Evolutionary conservation across 2,888 invertebrate genomes (phyloP).

Genomic region (Cyaniris semiargus): DNA sequence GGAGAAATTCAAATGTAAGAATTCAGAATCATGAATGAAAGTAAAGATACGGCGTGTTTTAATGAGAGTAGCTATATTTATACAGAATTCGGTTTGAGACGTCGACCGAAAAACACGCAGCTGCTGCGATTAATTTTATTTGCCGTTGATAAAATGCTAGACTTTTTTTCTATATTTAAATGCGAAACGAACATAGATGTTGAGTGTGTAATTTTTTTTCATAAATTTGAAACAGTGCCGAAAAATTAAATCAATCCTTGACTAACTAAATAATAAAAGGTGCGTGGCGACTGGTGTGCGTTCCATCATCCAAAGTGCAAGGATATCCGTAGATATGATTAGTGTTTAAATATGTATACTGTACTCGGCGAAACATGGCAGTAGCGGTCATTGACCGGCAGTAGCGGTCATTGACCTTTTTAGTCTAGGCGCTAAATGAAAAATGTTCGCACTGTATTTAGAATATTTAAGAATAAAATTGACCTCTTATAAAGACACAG

Average conservation of each 20-base stretch:
- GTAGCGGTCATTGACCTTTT: no score
- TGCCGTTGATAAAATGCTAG: constrained; percentile 53
- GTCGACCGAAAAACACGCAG: constrained; percentile 47
- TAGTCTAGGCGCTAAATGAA: no score
- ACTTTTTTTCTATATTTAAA: constrained; percentile 56
- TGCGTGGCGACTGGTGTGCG: not conserved
- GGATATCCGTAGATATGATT: no score
- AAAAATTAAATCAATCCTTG: no score
- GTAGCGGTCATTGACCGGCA: no score
- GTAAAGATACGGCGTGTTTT: constrained; percentile 1
- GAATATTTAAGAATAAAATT: no score
- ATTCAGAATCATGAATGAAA: constrained; percentile 28
- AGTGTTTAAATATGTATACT: no score
- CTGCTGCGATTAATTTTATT: constrained; percentile 64
- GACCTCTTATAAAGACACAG: no score
- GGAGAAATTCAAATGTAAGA: constrained; percentile 15
- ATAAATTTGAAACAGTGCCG: not conserved
- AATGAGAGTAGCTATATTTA: constrained; percentile 32
- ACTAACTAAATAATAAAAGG: not conserved
- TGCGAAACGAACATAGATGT: constrained; percentile 38
- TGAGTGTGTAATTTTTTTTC: not conserved
- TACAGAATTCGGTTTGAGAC: constrained; percentile 39
- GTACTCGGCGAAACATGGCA: no score
- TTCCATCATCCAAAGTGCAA: no score
- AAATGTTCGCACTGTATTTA: no score